These are phyloP conservation scores for Thaumatotibia leucotreta DNA, from an alignment of 1,140 invertebrate genomes.

Conservation along the genomic window DNA sequence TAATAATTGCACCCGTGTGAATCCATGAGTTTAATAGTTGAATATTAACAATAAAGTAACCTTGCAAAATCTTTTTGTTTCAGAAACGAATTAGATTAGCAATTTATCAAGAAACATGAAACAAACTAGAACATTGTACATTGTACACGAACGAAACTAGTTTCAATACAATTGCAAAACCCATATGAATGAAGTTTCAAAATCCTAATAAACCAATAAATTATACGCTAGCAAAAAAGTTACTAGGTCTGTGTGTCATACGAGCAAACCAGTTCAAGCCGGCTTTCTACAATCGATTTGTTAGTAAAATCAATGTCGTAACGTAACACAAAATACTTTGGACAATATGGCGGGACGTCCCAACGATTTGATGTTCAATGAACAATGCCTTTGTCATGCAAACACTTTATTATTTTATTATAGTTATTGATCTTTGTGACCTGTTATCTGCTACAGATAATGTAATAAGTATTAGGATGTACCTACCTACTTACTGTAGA, in stretches of 20 bases:
- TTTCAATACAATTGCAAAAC: not conserved
- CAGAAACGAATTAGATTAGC: too few species aligned
- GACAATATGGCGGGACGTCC: not conserved
- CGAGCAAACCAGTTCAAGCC: not conserved
- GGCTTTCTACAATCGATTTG: conserved; percentile 11
- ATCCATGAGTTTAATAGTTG: too few species aligned
- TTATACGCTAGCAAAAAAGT: conserved; percentile 8
- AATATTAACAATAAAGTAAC: too few species aligned
- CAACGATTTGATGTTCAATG: not conserved
- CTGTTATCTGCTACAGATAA: not conserved
- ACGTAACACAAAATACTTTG: not conserved
- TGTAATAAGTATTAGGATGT: too few species aligned
- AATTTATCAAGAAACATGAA: not conserved
- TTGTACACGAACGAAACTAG: not conserved
- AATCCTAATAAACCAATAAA: conserved; percentile 11
- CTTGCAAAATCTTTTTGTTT: too few species aligned
- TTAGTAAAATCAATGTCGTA: conserved; percentile 1
- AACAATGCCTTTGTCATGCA: not conserved
- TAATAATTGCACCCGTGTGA: too few species aligned
- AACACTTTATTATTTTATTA: not conserved
- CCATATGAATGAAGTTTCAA: conserved; percentile 2
- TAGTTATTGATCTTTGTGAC: not conserved
- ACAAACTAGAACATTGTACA: not conserved
- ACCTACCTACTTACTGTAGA: too few species aligned
- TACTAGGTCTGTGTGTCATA: conserved; percentile 4